Percentiles rank a stretch among this genome's conserved stretches.
Evolutionary conservation across 1,140 invertebrate genomes (phyloP).

Genomic region (Lordiphosa stackelbergi): DNA sequence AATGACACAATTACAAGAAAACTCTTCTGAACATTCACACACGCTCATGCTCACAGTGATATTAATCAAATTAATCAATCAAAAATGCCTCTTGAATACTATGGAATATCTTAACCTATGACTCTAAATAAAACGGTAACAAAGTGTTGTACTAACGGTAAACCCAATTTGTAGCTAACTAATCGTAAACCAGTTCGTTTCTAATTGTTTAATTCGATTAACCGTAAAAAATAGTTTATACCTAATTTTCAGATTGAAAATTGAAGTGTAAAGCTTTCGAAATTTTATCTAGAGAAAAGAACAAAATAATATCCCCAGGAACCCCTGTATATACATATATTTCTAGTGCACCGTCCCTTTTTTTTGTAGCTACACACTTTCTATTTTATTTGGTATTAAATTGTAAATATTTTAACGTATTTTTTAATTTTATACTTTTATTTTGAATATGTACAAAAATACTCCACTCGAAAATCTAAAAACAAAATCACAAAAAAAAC

Average conservation of each 20-base stretch:
- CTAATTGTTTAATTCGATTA: constrained; percentile 61
- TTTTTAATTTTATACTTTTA: constrained; percentile 69
- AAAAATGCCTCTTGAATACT: constrained; percentile 61
- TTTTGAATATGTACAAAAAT: constrained; percentile 68
- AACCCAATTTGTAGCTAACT: constrained; percentile 70
- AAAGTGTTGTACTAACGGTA: constrained; percentile 67
- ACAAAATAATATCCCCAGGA: constrained; percentile 34
- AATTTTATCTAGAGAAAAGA: constrained; percentile 27
- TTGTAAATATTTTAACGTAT: constrained; percentile 79
- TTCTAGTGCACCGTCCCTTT: constrained; percentile 43
- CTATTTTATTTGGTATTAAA: constrained; percentile 76
- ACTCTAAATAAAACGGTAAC: constrained; percentile 58
- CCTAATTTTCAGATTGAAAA: constrained; percentile 24
- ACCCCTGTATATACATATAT: constrained; percentile 50
- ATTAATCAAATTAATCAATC: constrained; percentile 65
- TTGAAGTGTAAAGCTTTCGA: constrained; percentile 24
- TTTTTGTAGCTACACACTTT: constrained; percentile 69
- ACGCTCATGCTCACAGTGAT: constrained; percentile 77
- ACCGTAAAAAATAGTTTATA: constrained; percentile 65
- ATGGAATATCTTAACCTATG: constrained; percentile 63
- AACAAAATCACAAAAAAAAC: constrained; percentile 34
- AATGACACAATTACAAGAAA: constrained; percentile 55
- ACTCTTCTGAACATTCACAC: constrained; percentile 77
- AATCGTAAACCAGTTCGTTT: constrained; percentile 65
- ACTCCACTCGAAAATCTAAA: constrained; percentile 53